A percentile compares a stretch with the other conserved stretches of the same genome.
phyloP scores from a whole-genome alignment of 2,113 vertebrate species.

The Plestiodon gilberti region DNA sequence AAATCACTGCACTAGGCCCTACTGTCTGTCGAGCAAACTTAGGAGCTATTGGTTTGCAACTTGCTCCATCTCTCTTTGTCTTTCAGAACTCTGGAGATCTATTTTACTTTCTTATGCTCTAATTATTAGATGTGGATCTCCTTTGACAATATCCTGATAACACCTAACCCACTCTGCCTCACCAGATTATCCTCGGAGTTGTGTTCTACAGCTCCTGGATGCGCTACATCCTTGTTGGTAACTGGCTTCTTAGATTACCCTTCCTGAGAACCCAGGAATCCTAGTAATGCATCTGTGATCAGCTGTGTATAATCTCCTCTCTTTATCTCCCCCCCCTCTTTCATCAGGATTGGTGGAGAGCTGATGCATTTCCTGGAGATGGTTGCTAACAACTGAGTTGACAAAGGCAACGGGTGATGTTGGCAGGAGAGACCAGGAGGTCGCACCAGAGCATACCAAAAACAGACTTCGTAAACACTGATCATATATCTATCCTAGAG shows the following conservation, averaged over 20 bases:
- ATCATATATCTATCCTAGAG: neutral
- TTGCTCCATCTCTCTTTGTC: neutral
- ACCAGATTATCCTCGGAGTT: neutral
- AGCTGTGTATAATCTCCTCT: conserved; percentile 1
- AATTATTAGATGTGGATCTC: neutral
- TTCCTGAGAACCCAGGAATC: conserved; percentile 60
- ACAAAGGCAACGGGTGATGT: neutral
- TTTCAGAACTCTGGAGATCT: neutral
- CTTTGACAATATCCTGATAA: neutral
- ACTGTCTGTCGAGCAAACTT: neutral
- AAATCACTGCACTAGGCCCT: too few relatives aligned
- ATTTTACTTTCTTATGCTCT: neutral
- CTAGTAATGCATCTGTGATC: conserved; percentile 17
- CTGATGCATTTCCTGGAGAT: conserved; percentile 65
- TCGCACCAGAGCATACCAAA: conserved; percentile 6
- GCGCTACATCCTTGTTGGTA: neutral
- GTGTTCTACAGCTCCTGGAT: conserved; percentile 14
- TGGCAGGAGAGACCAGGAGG: neutral
- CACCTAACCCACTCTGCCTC: neutral
- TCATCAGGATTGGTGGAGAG: conserved; percentile 5
- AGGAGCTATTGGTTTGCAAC: neutral
- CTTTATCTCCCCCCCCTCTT: neutral
- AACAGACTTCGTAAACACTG: neutral
- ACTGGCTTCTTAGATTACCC: neutral
- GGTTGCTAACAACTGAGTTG: conserved; percentile 77